Evolutionary conservation across 2,888 invertebrate species (phyloP), one percentile per base, ranked within the genome.

Genomic region (Rambutsinella grinnellia): DNA sequence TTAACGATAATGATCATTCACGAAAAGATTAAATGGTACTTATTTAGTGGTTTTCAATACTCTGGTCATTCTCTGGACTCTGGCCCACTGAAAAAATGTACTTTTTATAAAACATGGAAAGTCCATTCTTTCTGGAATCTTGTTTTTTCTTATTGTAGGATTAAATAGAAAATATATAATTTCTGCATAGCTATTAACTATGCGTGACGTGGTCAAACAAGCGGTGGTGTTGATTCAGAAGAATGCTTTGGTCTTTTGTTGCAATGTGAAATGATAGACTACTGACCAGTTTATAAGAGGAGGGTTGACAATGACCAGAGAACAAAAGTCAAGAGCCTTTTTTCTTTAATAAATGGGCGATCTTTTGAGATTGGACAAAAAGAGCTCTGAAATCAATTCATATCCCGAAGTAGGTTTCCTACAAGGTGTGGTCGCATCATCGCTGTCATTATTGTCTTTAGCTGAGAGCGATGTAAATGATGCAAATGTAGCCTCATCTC

Each of bases 181-280:
- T 36, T 36, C 36, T 8, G 5, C 36, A 36, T 5, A 36, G 6
- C 36, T 36, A 13, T 27, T 62, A 62, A 70, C 56, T 56, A 61
- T 56, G 44, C 56, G 61, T 44, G 70, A 62, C 70, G 70, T 70
- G 62, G 70, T 70, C 70, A 70, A 70, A 70, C 61, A 70, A 23
- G 47, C 54, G 44, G 13, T 36, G 13, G 36, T 36, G 36, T 36
- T 13, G 36, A 13, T 36, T 36, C 5, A 13, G 36, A 8, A 36
- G 13, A 36, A 36, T 36, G 5, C 36, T 36, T 36, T 36, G 36
- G 5, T 36, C n/a, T n/a, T 8, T 36, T 8, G 36, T 13, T 36
- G 6, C 13, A 36, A 36, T 13, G 36, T 8, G 13, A 13, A 36
- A 13, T 13, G 36, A 36, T 36, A 36, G 36, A 36, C 36, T 36